Conservation (phyloP, 2,888 invertebrate species). For the Rapana venosa region DNA sequence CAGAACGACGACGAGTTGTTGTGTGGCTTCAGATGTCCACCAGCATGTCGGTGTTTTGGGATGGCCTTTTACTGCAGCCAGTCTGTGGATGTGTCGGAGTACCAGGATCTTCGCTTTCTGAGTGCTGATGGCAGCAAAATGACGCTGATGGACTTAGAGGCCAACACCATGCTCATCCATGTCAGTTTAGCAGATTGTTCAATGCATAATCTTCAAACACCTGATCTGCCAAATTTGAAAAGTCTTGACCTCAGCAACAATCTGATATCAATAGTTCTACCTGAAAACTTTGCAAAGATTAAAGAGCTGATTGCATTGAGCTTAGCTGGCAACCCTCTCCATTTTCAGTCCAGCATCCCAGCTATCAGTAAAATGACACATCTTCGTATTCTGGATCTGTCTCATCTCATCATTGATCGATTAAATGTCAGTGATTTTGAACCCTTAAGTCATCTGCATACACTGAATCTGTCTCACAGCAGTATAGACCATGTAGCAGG, state of each 20-base stretch:
- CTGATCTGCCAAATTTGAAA: neutral
- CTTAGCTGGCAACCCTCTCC: neutral
- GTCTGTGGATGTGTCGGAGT: neutral
- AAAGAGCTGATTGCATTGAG: neutral
- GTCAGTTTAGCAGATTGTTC: neutral
- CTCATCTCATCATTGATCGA: neutral
- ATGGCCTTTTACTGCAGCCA: neutral
- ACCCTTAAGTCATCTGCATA: neutral
- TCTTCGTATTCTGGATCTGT: neutral
- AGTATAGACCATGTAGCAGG: neutral
- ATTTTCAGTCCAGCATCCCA: neutral
- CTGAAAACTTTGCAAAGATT: neutral
- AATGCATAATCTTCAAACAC: neutral
- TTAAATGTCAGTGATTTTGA: neutral
- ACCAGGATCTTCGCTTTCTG: neutral
- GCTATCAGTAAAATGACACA: neutral
- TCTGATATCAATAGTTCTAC: neutral
- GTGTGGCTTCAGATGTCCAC: neutral
- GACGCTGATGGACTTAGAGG: neutral
- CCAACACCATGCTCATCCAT: neutral
- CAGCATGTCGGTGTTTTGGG: neutral
- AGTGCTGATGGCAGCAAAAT: neutral
- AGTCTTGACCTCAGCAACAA: neutral
- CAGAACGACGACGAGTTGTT: slow-evolving; percentile 5
- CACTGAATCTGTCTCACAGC: neutral